Conservation (phyloP, 1,140 invertebrate species). For the Odontomachus brunneus region DNA sequence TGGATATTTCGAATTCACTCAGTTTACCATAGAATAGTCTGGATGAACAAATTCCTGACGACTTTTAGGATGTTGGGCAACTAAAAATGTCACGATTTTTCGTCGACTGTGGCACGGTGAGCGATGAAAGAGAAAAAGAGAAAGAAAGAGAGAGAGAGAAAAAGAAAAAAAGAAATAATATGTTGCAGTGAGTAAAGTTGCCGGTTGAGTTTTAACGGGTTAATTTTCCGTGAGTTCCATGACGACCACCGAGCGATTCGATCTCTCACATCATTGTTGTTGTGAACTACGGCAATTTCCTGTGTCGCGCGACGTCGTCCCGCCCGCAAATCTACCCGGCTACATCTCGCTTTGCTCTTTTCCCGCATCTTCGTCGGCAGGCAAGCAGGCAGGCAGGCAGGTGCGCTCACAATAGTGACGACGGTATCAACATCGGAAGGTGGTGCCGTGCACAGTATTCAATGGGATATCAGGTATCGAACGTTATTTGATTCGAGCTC, state of each 20-base stretch:
- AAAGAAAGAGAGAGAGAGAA: too few relatives aligned
- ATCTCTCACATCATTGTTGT: slow-evolving; percentile 30
- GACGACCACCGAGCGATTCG: not conserved
- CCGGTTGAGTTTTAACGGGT: not conserved
- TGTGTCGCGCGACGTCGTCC: not conserved
- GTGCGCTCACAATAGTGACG: slow-evolving; percentile 37
- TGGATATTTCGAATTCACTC: too few relatives aligned
- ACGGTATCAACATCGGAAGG: slow-evolving; percentile 40
- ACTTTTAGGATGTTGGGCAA: too few relatives aligned
- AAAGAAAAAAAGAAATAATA: not conserved
- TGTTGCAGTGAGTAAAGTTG: not conserved
- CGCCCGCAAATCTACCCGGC: slow-evolving; percentile 12
- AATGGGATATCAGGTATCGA: slow-evolving; percentile 52
- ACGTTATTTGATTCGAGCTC: slow-evolving; percentile 41
- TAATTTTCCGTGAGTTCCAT: slow-evolving; percentile 26
- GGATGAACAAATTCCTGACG: too few relatives aligned
- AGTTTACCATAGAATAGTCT: too few relatives aligned
- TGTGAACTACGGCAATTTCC: slow-evolving; percentile 29
- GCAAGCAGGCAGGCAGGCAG: slow-evolving; percentile 30
- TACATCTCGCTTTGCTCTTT: slow-evolving; percentile 44
- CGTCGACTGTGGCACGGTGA: too few relatives aligned
- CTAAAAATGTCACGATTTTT: too few relatives aligned
- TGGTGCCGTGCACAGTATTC: slow-evolving; percentile 21
- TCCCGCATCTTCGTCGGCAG: slow-evolving; percentile 42
- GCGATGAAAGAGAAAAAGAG: too few relatives aligned